These are phyloP conservation scores for Drosophila helvetica DNA, from an alignment of 2,888 invertebrate species.

Conservation along the genomic window DNA sequence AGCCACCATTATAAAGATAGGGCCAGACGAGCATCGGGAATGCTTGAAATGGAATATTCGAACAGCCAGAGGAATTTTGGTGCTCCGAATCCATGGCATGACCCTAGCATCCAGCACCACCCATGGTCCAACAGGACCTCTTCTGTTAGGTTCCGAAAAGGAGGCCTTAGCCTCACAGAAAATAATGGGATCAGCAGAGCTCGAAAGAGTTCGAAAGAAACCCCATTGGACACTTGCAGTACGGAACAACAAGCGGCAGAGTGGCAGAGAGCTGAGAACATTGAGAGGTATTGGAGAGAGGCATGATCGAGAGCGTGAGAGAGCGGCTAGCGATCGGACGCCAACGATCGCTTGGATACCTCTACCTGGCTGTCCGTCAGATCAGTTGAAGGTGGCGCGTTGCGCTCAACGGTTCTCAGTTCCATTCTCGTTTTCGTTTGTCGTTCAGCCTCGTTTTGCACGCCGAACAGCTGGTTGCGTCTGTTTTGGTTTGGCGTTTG, in stretches of 20 bases:
- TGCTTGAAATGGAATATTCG: slow-evolving; percentile 1
- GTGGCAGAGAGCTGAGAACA: not conserved
- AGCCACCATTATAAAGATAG: slow-evolving; percentile 35
- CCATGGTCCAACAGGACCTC: not conserved
- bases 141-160: not conserved
- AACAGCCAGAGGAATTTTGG: not conserved
- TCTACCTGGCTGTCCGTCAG: slow-evolving; percentile 3
- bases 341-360: slow-evolving; percentile 21
- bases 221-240: not conserved
- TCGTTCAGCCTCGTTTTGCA: not conserved
- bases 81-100: no score
- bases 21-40: not conserved
- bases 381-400: slow-evolving; percentile 70
- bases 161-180: no score
- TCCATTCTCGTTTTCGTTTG: slow-evolving; percentile 12
- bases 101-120: no score
- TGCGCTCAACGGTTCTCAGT: slow-evolving; percentile 56
- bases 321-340: slow-evolving; percentile 4
- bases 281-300: slow-evolving; percentile 8
- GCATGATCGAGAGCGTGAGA: not conserved
- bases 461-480: slow-evolving; percentile 31
- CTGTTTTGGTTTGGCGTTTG: not conserved
- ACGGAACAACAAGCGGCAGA: not conserved
- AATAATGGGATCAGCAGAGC: not conserved
- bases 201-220: not conserved